These are phyloP conservation scores for Dreissena rostriformis DNA, from an alignment of 1,140 invertebrate species.

Conservation along the genomic window DNA sequence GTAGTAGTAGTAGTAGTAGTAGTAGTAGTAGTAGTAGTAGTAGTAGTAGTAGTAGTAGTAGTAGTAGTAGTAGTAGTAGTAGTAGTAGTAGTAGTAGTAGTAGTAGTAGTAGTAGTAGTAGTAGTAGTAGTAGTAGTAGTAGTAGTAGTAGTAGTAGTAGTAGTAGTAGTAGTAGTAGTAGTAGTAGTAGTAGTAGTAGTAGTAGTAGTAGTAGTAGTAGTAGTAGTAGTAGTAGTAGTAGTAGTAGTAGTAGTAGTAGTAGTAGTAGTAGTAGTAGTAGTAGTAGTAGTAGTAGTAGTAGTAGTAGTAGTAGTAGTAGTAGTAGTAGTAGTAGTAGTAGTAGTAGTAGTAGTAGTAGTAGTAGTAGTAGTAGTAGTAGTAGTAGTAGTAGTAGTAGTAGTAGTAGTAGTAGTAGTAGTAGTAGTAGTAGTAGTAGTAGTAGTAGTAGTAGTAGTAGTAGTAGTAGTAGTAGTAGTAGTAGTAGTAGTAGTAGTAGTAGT, in stretches of 20 bases:
- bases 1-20: constrained; percentile 11
- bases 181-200: constrained; percentile 26
- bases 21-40: constrained; percentile 15
- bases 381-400: constrained; percentile 53
- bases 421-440: constrained; percentile 49
- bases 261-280: constrained; percentile 57
- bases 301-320: too few relatives aligned
- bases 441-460: constrained; percentile 1
- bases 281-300: constrained; percentile 5
- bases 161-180: constrained; percentile 5
- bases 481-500: constrained; percentile 2
- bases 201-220: too few relatives aligned
- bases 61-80: constrained; percentile 14
- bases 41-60: constrained; percentile 17
- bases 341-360: too few relatives aligned
- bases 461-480: neutral
- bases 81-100: constrained; percentile 23
- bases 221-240: constrained; percentile 2
- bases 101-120: constrained; percentile 16
- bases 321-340: too few relatives aligned
- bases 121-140: constrained; percentile 14
- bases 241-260: constrained; percentile 57
- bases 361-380: too few relatives aligned
- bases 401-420: constrained; percentile 58
- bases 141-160: constrained; percentile 19